A percentile compares a stretch with the other conserved stretches of the same genome.
Conservation (phyloP, 2,888 invertebrate species). For the Coenonympha glycerion region DNA sequence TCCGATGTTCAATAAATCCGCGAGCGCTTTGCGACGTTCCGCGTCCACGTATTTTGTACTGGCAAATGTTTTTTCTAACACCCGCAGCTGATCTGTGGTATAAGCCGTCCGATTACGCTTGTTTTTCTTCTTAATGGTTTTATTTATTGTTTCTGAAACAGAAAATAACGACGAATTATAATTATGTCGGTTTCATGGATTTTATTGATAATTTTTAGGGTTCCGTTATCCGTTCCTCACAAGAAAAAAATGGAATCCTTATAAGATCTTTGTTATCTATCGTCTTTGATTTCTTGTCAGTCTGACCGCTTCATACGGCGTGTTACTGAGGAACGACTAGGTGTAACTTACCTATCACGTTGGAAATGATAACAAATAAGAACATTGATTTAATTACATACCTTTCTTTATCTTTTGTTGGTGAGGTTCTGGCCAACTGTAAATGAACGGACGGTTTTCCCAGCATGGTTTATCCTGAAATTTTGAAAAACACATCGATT, state of each 20-base stretch:
- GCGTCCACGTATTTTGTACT: conserved; percentile 80
- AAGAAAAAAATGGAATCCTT: too few species aligned
- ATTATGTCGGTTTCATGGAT: too few species aligned
- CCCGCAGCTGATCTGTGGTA: conserved; percentile 80
- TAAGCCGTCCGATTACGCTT: conserved; percentile 85
- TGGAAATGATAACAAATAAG: not conserved
- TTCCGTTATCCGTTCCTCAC: too few species aligned
- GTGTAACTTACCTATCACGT: not conserved
- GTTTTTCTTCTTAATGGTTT: conserved; percentile 46
- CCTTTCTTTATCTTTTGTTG: conserved; percentile 31
- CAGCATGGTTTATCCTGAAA: conserved; percentile 42
- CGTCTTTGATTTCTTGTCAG: too few species aligned
- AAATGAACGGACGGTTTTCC: conserved; percentile 51
- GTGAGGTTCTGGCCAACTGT: conserved; percentile 39
- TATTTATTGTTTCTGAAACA: conserved; percentile 36
- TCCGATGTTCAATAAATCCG: conserved; percentile 76
- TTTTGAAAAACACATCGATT: too few species aligned
- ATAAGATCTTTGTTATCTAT: too few species aligned
- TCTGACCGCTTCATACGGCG: too few species aligned
- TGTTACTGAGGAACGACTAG: not conserved
- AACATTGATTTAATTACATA: too few species aligned
- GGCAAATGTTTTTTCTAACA: conserved; percentile 71
- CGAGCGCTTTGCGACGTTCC: conserved; percentile 79
- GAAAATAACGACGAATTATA: not conserved
- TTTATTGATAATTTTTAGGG: too few species aligned